A percentile compares a stretch with the other conserved stretches of the same genome.
phyloP scores from a whole-genome alignment of 2,113 vertebrate species.

The Microtus richardsoni region DNA sequence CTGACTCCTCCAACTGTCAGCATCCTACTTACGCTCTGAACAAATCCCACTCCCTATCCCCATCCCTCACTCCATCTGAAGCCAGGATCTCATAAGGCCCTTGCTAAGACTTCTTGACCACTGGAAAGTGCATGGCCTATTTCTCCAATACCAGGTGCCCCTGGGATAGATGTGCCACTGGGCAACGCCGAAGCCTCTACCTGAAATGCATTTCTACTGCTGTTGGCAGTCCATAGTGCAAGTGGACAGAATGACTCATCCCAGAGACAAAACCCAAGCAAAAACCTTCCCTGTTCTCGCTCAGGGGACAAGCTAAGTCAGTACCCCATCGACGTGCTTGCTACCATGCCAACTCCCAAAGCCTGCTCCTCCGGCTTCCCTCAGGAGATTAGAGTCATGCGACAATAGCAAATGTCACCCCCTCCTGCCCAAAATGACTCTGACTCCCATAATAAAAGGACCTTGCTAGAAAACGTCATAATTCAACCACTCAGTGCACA shows the following conservation, averaged over 20 bases:
- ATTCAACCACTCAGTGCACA: neutral
- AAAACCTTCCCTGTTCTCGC: slow-evolving; percentile 18
- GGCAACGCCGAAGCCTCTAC: neutral
- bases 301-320: slow-evolving; percentile 39
- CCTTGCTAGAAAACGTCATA: slow-evolving; percentile 32
- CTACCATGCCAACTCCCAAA: neutral
- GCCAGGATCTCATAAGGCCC: neutral
- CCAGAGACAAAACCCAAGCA: slow-evolving; percentile 67
- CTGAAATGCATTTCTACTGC: neutral
- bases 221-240: neutral
- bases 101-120: slow-evolving; percentile 11
- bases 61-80: neutral
- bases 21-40: neutral
- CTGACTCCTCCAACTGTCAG: neutral
- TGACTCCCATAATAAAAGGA: slow-evolving; percentile 42
- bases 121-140: neutral
- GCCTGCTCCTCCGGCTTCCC: neutral
- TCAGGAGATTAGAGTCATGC: neutral
- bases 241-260: slow-evolving; percentile 71
- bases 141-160: neutral
- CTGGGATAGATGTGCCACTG: neutral
- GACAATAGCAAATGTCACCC: neutral
- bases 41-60: too few species aligned
- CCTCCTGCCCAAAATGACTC: slow-evolving; percentile 36
- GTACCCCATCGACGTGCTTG: neutral